Conservation (phyloP, 2,888 invertebrate species). For the Hecatera dysodea region DNA sequence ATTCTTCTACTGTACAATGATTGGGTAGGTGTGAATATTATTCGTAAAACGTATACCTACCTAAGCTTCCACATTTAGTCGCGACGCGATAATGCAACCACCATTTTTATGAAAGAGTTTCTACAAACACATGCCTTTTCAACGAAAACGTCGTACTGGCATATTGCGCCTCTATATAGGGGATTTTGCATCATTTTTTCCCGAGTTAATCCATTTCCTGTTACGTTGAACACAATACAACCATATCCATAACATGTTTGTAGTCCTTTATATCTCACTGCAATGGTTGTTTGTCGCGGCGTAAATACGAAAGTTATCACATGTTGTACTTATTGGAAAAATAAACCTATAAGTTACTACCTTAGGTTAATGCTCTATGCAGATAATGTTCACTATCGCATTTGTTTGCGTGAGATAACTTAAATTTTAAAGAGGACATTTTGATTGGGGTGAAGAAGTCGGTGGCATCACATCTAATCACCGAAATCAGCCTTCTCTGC, state of each 20-base stretch:
- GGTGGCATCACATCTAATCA: not conserved
- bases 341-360: conserved; percentile 18
- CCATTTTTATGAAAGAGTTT: no score
- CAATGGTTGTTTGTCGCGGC: conserved; percentile 61
- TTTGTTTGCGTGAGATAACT: no score
- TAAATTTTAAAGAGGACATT: not conserved
- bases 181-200: not conserved
- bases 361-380: conserved; percentile 11
- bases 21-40: no score
- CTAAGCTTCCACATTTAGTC: no score
- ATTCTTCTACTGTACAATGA: no score
- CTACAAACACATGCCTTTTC: no score
- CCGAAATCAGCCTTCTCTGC: not conserved
- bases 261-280: conserved; percentile 63
- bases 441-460: no score
- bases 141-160: no score
- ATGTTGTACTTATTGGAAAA: conserved; percentile 48
- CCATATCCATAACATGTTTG: conserved; percentile 51
- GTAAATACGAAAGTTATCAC: conserved; percentile 66
- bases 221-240: not conserved
- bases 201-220: not conserved
- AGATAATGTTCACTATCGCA: no score
- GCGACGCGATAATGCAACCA: no score
- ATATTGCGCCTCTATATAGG: no score
- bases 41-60: no score